Percentiles rank a stretch among this genome's conserved stretches.
These are phyloP conservation scores for Mesitornis unicolor DNA, from an alignment of 2,113 vertebrate species.

Conservation along the genomic window DNA sequence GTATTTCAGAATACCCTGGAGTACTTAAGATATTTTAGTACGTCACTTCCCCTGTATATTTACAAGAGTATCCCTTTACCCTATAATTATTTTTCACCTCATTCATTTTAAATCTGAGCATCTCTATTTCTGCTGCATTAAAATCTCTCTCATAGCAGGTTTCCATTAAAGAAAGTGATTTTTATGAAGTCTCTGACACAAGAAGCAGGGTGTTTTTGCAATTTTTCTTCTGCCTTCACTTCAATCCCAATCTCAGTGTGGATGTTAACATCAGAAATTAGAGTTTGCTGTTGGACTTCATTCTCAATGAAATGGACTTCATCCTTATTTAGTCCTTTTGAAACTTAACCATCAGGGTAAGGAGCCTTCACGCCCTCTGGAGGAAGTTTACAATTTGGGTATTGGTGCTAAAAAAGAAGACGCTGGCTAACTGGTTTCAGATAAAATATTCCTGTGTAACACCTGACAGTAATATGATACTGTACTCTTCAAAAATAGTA, in stretches of 20 bases:
- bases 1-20: not conserved
- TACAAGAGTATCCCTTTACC: conserved; percentile 8
- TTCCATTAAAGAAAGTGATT: not conserved
- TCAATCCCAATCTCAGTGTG: not conserved
- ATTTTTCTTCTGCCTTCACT: not conserved
- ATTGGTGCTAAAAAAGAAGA: not conserved
- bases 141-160: not conserved
- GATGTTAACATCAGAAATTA: conserved; percentile 26
- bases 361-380: not conserved
- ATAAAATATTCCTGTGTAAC: not conserved
- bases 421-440: not conserved
- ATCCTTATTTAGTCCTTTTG: not conserved
- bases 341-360: no score
- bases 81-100: conserved; percentile 5
- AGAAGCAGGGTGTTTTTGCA: conserved; percentile 6
- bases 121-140: conserved; percentile 13
- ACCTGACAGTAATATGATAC: not conserved
- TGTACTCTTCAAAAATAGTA: not conserved
- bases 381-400: not conserved
- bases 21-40: not conserved
- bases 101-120: conserved; percentile 15
- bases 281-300: not conserved
- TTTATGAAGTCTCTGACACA: not conserved
- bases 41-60: not conserved
- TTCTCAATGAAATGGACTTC: not conserved